A percentile compares a stretch with the other conserved stretches of the same genome.
These are phyloP conservation scores for Aurelia aurita DNA, from an alignment of 30 jellyfish, hydroid and myxozoan genomes.

Conservation along the genomic window DNA sequence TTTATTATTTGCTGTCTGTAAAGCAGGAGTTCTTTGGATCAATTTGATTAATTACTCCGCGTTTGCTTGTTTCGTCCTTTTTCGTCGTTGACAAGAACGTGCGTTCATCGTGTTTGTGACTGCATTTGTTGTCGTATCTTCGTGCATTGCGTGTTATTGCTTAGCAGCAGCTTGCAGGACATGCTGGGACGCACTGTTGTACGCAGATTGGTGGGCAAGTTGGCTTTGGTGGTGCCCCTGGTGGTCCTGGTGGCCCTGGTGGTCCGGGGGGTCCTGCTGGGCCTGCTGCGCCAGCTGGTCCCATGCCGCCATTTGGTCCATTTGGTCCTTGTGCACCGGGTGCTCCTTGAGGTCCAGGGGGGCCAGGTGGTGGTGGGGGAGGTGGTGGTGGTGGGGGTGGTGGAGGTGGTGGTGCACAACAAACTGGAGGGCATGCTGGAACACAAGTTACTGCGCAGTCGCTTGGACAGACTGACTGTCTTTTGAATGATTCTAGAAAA, in stretches of 20 bases:
- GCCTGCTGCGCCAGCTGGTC: conserved; percentile 98
- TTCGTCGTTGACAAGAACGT: too few species aligned
- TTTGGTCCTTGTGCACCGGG: conserved; percentile 94
- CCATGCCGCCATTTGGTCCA: conserved; percentile 99
- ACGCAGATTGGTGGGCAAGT: conserved; percentile 91
- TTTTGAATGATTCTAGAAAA: conserved; percentile 79
- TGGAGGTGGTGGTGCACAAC: conserved; percentile 90
- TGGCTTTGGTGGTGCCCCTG: conserved; percentile 99
- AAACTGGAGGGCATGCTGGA: conserved; percentile 91
- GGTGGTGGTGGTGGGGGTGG: conserved; percentile 52
- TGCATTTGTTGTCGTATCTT: background rate
- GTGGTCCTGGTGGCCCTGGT: conserved; percentile 98
- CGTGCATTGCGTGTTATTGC: background rate
- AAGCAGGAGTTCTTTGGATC: background rate
- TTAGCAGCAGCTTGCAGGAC: conserved; percentile 86
- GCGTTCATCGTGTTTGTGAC: too few species aligned
- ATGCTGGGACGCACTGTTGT: conserved; percentile 88
- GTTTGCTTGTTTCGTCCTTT: too few species aligned
- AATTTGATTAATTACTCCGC: background rate
- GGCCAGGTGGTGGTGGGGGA: conserved; percentile 75
- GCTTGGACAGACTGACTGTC: conserved; percentile 87
- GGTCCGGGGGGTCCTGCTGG: conserved; percentile 99
- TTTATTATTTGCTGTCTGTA: background rate
- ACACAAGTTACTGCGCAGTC: conserved; percentile 88
- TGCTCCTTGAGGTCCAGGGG: conserved; percentile 94